Conservation (phyloP, 2,888 invertebrate genomes). For the Acronicta psi region DNA sequence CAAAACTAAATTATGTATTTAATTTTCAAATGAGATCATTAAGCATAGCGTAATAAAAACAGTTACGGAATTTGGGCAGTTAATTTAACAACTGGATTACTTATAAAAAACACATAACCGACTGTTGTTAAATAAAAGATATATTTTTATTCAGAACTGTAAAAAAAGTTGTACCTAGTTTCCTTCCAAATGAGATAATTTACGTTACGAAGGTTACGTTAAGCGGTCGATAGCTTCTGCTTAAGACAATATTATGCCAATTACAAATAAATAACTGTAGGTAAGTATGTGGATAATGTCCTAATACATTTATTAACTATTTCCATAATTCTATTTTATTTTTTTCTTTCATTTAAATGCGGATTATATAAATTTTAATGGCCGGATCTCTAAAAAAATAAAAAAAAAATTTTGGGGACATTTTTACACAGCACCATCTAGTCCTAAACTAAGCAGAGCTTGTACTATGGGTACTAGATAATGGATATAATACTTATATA, state of each 20-base stretch:
- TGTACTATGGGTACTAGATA: too few species aligned
- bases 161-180: slow-evolving; percentile 34
- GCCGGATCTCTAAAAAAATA: too few species aligned
- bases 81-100: slow-evolving; percentile 30
- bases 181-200: slow-evolving; percentile 32
- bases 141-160: slow-evolving; percentile 35
- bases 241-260: background rate
- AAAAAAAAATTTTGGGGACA: too few species aligned
- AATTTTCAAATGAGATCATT: slow-evolving; percentile 36
- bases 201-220: slow-evolving; percentile 30
- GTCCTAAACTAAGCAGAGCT: too few species aligned
- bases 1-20: slow-evolving; percentile 28
- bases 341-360: too few species aligned
- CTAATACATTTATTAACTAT: too few species aligned
- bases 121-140: slow-evolving; percentile 25
- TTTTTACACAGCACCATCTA: too few species aligned
- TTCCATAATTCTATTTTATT: too few species aligned
- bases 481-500: too few species aligned
- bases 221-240: slow-evolving; percentile 18
- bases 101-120: slow-evolving; percentile 38
- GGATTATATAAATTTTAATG: too few species aligned
- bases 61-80: slow-evolving; percentile 43
- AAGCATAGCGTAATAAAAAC: slow-evolving; percentile 25
- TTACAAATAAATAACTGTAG: background rate
- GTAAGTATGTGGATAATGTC: background rate